Conservation (phyloP, 2,888 invertebrate genomes). For the Andricus curvator region DNA sequence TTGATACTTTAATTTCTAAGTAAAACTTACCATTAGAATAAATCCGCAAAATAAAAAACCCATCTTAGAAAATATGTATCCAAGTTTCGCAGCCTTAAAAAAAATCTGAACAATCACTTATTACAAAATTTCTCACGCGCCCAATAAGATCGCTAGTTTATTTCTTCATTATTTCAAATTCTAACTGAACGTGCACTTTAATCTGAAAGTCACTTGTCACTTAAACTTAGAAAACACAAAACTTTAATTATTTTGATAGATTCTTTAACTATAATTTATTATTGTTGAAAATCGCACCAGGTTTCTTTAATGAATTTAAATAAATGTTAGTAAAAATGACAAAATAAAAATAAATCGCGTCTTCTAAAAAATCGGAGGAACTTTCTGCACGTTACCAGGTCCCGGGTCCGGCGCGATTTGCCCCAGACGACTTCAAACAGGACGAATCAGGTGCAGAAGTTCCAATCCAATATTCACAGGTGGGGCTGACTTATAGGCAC, state of each 20-base stretch:
- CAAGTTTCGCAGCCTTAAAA: not conserved
- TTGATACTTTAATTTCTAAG: not conserved
- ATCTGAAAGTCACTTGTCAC: not conserved
- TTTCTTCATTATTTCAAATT: not conserved
- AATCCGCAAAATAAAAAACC: constrained; percentile 50
- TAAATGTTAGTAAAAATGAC: not conserved
- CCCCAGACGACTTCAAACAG: constrained; percentile 38
- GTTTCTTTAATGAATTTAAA: not conserved
- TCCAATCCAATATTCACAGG: constrained; percentile 47
- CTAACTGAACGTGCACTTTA: not conserved
- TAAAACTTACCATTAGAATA: constrained; percentile 50
- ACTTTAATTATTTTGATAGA: not conserved
- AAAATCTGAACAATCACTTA: constrained; percentile 15
- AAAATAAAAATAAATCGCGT: not conserved
- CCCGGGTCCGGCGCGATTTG: constrained; percentile 47
- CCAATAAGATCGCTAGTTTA: constrained; percentile 3
- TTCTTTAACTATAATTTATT: not conserved
- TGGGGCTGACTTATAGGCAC: constrained; percentile 50
- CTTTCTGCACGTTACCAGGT: constrained; percentile 35
- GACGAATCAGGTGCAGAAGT: constrained; percentile 45
- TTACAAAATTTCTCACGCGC: constrained; percentile 8
- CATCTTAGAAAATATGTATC: constrained; percentile 45
- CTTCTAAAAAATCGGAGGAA: constrained; percentile 15
- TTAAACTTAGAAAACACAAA: not conserved
- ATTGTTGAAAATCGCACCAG: not conserved